phyloP scores from a whole-genome alignment of 1,140 invertebrate genomes.

The Chrysoperla carnea region DNA sequence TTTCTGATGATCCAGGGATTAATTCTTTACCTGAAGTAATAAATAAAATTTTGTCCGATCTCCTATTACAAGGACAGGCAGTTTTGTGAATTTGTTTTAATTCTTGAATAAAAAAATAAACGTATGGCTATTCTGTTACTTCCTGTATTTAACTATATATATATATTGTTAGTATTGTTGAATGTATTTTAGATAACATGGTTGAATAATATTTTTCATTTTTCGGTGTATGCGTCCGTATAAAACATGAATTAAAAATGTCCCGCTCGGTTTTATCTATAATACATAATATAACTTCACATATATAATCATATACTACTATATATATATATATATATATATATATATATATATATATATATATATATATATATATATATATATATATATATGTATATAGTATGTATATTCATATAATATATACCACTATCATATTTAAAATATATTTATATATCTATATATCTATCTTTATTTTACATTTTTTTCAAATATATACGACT shows the following conservation, averaged over 20 bases:
- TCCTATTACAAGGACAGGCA: too few species aligned
- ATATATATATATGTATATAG: not conserved
- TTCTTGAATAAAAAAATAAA: too few species aligned
- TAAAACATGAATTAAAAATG: slow-evolving; percentile 2
- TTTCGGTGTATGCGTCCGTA: slow-evolving; percentile 1
- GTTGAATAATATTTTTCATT: slow-evolving; percentile 2
- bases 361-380: not conserved
- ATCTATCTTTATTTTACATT: not conserved
- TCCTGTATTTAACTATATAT: too few species aligned
- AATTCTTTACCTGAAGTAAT: too few species aligned
- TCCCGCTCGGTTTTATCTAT: not conserved
- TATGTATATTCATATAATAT: not conserved
- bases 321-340: not conserved
- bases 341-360: not conserved
- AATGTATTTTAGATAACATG: not conserved
- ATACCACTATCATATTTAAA: not conserved
- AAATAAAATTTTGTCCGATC: too few species aligned
- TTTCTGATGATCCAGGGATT: too few species aligned
- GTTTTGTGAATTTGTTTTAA: too few species aligned
- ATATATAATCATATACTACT: not conserved
- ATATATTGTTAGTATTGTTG: too few species aligned
- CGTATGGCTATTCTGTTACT: too few species aligned
- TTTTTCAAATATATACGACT: too few species aligned
- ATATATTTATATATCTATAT: not conserved
- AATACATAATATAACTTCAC: not conserved